phyloP scores from a whole-genome alignment of 1,140 invertebrate genomes.

The Philaenus spumarius region DNA sequence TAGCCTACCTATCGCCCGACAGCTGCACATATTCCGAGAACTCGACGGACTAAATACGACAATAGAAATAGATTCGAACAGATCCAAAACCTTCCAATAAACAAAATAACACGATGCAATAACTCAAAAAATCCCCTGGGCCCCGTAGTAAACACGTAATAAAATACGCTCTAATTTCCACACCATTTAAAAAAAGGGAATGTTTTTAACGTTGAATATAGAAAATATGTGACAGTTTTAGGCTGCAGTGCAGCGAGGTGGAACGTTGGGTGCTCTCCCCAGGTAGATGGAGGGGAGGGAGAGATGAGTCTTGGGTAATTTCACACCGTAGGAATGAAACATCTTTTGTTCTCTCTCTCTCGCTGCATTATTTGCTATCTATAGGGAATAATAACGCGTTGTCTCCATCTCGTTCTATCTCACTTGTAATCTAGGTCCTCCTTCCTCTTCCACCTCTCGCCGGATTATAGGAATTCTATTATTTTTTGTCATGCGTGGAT shows the following conservation, averaged over 20 bases:
- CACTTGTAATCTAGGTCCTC: conserved; percentile 13
- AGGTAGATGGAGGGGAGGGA: background rate
- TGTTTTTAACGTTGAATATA: background rate
- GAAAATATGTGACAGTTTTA: conserved; percentile 18
- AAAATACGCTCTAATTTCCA: background rate
- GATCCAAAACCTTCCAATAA: no score
- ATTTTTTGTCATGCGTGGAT: conserved; percentile 17
- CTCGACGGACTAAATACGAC: no score
- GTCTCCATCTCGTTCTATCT: conserved; percentile 9
- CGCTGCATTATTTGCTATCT: conserved; percentile 9
- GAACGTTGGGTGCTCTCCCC: conserved; percentile 3
- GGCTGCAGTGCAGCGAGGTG: background rate
- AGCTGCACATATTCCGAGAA: no score
- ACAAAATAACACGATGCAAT: no score
- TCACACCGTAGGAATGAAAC: no score
- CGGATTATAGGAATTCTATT: conserved; percentile 18
- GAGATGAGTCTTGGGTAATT: no score
- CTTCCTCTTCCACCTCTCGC: background rate
- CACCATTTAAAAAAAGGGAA: background rate
- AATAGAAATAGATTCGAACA: no score
- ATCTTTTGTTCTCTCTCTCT: background rate
- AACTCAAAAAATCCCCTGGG: no score
- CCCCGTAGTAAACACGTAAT: no score
- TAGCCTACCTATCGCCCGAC: no score
- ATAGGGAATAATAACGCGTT: background rate